A percentile compares a stretch with the other conserved stretches of the same genome.
These are phyloP conservation scores for Hippocampus comes DNA, from an alignment of 2,113 vertebrate species.

Conservation along the genomic window DNA sequence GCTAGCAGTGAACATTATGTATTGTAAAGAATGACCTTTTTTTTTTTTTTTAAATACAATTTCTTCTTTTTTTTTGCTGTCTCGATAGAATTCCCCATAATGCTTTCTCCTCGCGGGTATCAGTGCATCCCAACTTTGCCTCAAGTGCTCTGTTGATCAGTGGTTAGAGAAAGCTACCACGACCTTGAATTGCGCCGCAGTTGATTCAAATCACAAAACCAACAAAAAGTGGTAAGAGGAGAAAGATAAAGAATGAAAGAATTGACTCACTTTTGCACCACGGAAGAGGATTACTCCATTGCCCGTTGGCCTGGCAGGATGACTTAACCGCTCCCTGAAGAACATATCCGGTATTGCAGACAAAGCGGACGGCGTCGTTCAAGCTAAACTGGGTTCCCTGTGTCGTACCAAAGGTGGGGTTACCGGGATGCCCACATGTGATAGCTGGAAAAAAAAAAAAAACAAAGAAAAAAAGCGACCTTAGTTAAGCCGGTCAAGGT, in stretches of 20 bases:
- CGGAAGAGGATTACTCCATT: conserved; percentile 90
- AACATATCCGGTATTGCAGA: conserved; percentile 85
- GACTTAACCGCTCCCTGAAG: conserved; percentile 82
- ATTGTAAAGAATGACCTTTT: conserved; percentile 29
- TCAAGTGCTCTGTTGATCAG: too few species aligned
- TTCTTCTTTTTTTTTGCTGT: conserved; percentile 28
- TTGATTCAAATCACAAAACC: too few species aligned
- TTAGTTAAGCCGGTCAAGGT: background rate
- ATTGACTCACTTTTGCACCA: conserved; percentile 85
- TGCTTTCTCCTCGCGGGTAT: conserved; percentile 22
- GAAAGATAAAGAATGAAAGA: too few species aligned
- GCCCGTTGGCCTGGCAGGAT: conserved; percentile 86
- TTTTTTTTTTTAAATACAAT: conserved; percentile 30
- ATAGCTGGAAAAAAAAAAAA: conserved; percentile 75
- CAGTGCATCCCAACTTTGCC: background rate
- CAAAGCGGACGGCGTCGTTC: conserved; percentile 87
- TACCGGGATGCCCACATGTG: conserved; percentile 95
- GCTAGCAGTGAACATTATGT: too few species aligned
- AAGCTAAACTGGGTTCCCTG: conserved; percentile 94
- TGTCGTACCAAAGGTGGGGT: conserved; percentile 86
- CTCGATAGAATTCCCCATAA: conserved; percentile 49
- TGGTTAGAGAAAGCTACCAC: too few species aligned
- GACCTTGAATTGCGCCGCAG: too few species aligned
- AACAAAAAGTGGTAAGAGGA: too few species aligned
- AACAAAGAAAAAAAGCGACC: background rate